phyloP scores from a whole-genome alignment of 2,797 vertebrate genomes.

The Sebastes itinus region DNA sequence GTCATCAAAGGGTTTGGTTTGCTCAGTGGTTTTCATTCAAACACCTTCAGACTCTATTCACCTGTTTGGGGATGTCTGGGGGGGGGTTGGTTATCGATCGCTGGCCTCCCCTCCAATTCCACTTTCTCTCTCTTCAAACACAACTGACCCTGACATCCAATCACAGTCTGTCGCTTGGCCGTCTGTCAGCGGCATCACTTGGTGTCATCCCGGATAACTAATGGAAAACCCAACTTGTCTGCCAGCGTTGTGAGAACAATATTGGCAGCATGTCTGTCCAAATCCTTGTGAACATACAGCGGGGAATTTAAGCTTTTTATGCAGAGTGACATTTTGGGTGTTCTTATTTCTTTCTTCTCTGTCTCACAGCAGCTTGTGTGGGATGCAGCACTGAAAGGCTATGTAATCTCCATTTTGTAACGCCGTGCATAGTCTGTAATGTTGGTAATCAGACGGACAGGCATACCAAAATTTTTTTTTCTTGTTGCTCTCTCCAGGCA shows the following conservation, averaged over 20 bases:
- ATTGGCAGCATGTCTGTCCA: conserved; percentile 34
- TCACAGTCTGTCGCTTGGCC: conserved; percentile 37
- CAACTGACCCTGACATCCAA: conserved; percentile 59
- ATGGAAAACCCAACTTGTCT: conserved; percentile 33
- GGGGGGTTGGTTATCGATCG: conserved; percentile 39
- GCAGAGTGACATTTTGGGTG: conserved; percentile 32
- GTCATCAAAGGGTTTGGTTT: conserved; percentile 28
- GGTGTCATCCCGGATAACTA: conserved; percentile 36
- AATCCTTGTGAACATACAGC: conserved; percentile 30
- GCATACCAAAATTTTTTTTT: not conserved
- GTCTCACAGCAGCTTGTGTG: conserved; percentile 19
- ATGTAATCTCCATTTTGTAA: conserved; percentile 36
- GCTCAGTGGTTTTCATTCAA: conserved; percentile 27
- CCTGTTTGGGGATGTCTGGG: not conserved
- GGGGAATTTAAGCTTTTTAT: conserved; percentile 29
- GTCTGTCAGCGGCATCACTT: conserved; percentile 33
- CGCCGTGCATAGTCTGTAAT: conserved; percentile 10
- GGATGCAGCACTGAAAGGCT: conserved; percentile 27
- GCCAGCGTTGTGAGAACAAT: not conserved
- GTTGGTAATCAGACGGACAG: conserved; percentile 34
- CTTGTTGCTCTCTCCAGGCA: not conserved
- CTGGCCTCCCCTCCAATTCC: conserved; percentile 28
- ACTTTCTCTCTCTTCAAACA: conserved; percentile 47
- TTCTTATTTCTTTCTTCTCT: conserved; percentile 16
- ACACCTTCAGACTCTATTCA: conserved; percentile 29